phyloP scores from a whole-genome alignment of 1,140 invertebrate genomes.

The Sycobia sp. region DNA sequence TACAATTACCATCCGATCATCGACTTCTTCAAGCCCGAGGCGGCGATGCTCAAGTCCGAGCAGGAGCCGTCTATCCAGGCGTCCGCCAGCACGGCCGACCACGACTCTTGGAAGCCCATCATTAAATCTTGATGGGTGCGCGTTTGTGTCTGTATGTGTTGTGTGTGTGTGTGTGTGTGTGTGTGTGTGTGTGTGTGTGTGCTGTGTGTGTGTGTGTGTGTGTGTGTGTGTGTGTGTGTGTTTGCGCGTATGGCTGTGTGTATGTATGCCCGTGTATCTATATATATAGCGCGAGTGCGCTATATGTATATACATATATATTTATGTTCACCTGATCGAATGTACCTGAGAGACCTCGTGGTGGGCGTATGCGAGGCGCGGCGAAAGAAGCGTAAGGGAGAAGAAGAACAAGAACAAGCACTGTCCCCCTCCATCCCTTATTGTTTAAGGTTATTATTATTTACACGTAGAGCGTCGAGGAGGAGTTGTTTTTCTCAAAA shows the following conservation, averaged over 20 bases:
- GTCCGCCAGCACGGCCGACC: constrained; percentile 4
- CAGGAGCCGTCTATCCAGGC: constrained; percentile 24
- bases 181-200: too few relatives aligned
- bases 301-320: too few relatives aligned
- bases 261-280: too few relatives aligned
- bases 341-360: constrained; percentile 31
- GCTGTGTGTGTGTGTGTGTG: too few relatives aligned
- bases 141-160: background rate
- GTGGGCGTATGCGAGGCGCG: too few relatives aligned
- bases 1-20: constrained; percentile 87
- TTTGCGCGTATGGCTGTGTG: too few relatives aligned
- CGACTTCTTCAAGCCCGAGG: constrained; percentile 74
- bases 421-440: background rate
- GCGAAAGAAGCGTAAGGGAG: background rate
- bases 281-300: too few relatives aligned
- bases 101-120: constrained; percentile 57
- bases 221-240: too few relatives aligned
- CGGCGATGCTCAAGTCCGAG: constrained; percentile 54
- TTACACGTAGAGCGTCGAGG: too few relatives aligned
- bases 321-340: constrained; percentile 21
- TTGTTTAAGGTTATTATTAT: constrained; percentile 12
- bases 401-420: background rate
- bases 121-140: constrained; percentile 43
- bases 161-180: too few relatives aligned
- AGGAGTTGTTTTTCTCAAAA: constrained; percentile 17